Evolutionary conservation across 2,888 invertebrate genomes (phyloP).

Genomic region (Antitype chi): DNA sequence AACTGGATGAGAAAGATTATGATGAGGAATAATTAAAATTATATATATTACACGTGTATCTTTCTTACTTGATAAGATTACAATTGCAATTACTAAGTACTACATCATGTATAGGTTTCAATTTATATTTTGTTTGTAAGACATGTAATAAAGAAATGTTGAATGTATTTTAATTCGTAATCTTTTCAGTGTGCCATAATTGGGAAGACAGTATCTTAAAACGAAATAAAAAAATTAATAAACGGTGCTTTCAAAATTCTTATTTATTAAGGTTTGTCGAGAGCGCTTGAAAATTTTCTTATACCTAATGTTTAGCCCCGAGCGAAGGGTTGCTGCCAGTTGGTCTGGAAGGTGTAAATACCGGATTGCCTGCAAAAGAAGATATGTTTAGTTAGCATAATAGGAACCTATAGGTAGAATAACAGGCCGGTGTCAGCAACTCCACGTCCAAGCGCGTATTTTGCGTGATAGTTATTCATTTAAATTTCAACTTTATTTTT

Average conservation of each 20-base stretch:
- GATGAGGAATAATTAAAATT: background rate
- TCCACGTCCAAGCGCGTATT: background rate
- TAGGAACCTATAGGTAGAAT: no score
- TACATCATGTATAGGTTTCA: background rate
- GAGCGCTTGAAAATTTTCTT: constrained; percentile 2
- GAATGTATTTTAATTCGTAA: background rate
- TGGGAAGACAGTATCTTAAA: background rate
- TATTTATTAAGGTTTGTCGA: constrained; percentile 20
- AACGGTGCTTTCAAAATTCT: constrained; percentile 6
- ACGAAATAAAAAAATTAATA: background rate
- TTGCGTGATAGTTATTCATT: background rate
- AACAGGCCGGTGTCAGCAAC: background rate
- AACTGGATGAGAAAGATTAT: background rate
- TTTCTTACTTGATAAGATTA: background rate
- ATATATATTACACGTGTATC: background rate
- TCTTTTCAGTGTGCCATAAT: background rate
- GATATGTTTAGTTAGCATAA: background rate
- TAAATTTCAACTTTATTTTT: background rate
- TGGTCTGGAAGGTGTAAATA: constrained; percentile 75
- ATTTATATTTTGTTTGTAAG: background rate
- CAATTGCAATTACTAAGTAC: background rate
- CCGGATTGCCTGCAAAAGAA: constrained; percentile 74
- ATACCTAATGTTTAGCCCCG: constrained; percentile 61
- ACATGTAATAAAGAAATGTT: background rate
- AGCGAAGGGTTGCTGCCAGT: constrained; percentile 74